A percentile compares a stretch with the other conserved stretches of the same genome.
These are phyloP conservation scores for Brienomyrus brachyistius DNA, from an alignment of 2,113 vertebrate species.

Conservation along the genomic window DNA sequence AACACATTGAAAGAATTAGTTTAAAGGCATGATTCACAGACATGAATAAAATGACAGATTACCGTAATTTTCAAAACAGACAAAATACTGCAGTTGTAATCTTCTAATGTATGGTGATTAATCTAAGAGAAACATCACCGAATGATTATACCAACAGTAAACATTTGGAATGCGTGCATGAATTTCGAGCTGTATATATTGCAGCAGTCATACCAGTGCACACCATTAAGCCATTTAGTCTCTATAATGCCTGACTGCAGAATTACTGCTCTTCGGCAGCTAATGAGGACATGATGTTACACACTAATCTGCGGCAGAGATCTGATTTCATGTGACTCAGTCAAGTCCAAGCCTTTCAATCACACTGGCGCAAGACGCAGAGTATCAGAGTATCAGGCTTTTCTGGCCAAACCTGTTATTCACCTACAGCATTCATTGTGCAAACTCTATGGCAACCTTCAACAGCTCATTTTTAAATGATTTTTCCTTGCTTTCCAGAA, in stretches of 20 bases:
- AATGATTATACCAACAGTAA: neutral
- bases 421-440: neutral
- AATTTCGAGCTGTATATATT: neutral
- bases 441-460: neutral
- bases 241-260: neutral
- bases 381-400: neutral
- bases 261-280: neutral
- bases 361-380: neutral
- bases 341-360: neutral
- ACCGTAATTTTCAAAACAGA: neutral
- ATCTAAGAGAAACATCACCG: neutral
- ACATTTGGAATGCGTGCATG: neutral
- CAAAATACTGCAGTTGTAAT: neutral
- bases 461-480: neutral
- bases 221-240: neutral
- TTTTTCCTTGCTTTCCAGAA: neutral
- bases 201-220: neutral
- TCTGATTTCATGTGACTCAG: neutral
- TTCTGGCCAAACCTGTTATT: neutral
- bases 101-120: neutral
- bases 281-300: neutral
- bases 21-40: neutral
- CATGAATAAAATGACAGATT: neutral
- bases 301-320: neutral
- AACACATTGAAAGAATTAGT: neutral